A percentile compares a stretch with the other conserved stretches of the same genome.
Conservation (phyloP, 92 coral and sea anemone species). For the Bergia sp. region DNA sequence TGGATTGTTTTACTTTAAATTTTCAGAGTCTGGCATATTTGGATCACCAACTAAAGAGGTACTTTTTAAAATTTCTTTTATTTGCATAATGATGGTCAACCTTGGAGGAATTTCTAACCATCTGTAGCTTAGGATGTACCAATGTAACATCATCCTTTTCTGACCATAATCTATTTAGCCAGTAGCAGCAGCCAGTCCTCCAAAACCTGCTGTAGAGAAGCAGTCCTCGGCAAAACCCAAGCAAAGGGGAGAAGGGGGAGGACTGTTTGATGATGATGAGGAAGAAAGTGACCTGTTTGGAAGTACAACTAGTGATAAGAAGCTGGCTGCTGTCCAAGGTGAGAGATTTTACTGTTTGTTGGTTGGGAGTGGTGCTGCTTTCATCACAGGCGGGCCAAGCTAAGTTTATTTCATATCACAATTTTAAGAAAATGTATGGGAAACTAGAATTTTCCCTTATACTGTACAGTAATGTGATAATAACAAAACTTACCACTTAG, state of each 20-base stretch:
- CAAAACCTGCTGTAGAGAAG: conserved; percentile 3
- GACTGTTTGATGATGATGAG: conserved; percentile 87
- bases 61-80: background rate
- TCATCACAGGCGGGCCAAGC: no score
- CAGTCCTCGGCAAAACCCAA: conserved; percentile 34
- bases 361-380: no score
- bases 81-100: no score
- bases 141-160: background rate
- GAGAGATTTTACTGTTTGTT: background rate
- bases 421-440: no score
- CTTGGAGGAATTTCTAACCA: background rate
- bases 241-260: conserved; percentile 65
- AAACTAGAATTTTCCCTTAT: no score
- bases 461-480: no score
- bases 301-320: conserved; percentile 3
- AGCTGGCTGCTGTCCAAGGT: conserved; percentile 31
- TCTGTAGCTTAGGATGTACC: background rate
- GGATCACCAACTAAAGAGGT: conserved; percentile 66
- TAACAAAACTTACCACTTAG: no score
- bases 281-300: conserved; percentile 81
- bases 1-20: background rate
- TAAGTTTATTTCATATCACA: no score
- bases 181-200: conserved; percentile 19
- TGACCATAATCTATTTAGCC: background rate
- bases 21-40: conserved; percentile 60